phyloP scores from a whole-genome alignment of 2,797 vertebrate species.

The Xiphophorus birchmanni region DNA sequence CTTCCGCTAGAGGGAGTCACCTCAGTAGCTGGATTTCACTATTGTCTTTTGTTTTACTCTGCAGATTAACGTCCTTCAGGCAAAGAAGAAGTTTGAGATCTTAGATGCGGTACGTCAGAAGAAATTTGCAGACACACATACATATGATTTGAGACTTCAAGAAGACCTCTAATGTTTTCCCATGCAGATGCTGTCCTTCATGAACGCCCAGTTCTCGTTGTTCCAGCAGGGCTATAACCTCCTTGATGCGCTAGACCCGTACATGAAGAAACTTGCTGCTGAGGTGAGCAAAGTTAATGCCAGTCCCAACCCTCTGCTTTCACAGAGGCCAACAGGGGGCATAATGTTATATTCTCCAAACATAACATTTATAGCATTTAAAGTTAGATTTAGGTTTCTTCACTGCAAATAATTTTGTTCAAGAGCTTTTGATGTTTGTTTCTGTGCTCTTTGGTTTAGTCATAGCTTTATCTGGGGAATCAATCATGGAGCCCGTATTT shows the following conservation, averaged over 20 bases:
- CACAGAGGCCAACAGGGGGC: background rate
- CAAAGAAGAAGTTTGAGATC: constrained; percentile 99
- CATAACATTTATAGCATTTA: background rate
- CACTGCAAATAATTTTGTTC: background rate
- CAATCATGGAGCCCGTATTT: background rate
- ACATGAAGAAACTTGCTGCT: constrained; percentile 94
- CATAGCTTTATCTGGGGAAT: background rate
- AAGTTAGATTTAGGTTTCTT: background rate
- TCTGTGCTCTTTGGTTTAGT: background rate
- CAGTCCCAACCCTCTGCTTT: background rate
- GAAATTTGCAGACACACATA: background rate
- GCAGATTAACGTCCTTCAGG: constrained; percentile 97
- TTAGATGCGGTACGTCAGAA: constrained; percentile 88
- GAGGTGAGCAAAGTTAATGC: constrained; percentile 82
- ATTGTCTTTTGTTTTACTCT: background rate
- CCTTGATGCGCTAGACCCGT: constrained; percentile 91
- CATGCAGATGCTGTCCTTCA: constrained; percentile 95
- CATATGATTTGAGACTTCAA: background rate
- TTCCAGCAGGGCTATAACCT: constrained; percentile 96
- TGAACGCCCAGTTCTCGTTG: constrained; percentile 95
- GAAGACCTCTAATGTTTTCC: background rate
- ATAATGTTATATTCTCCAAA: background rate
- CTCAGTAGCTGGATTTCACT: background rate
- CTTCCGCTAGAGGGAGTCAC: constrained; percentile 49
- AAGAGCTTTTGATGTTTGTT: background rate